Base-by-base conservation (phyloP, 2,113 vertebrate species). In the Amazona vittata region DNA sequence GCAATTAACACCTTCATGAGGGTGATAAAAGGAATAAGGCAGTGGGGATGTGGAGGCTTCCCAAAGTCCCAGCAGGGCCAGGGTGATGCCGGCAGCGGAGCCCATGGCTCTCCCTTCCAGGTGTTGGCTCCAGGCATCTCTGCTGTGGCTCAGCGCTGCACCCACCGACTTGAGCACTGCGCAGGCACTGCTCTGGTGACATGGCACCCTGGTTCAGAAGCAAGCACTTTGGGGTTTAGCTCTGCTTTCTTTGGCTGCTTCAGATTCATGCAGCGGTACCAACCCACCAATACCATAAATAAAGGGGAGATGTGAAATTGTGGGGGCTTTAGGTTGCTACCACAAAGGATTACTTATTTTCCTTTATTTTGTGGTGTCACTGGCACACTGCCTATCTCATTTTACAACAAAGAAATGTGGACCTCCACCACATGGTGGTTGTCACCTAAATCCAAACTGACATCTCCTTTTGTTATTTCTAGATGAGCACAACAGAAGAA, bases 201-300 rank as follows among this genome's bases (percentile, higher is more conserved):
- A 35, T 0, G 0, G 37, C 26, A 46, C 21, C 9, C 26, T 2
- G 0, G 11, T 22, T 47, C 73, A 90, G 13, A 78, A 87, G 35
- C 35, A 60, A 64, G 26, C 14, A 35, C 35, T 78, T 62, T 8
- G 49, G 26, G 22, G 15, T 35, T 86, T 79, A 59, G 50, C 53
- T 82, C 67, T 80, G 11, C 33, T 69, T 79, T 47, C 57, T 81
- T 62, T 21, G 13, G 49, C 31, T 2, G 1, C 46, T 29, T 76
- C 52, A 73, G 39, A 69, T 37, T 82, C 33, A 39, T 10, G 10
- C 22, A 87, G 46, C 0, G 2, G 31, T 62, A 65, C n/a, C 10
- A 88, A 19, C 20, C 4, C 20, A 79, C 4, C 44, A 43, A 8
- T 62, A 31, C 16, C 31, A 4, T 49, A 92, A 79, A 79, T 14